Base-by-base conservation (phyloP, 2,797 vertebrate species). In the Aplochiton taeniatus region DNA sequence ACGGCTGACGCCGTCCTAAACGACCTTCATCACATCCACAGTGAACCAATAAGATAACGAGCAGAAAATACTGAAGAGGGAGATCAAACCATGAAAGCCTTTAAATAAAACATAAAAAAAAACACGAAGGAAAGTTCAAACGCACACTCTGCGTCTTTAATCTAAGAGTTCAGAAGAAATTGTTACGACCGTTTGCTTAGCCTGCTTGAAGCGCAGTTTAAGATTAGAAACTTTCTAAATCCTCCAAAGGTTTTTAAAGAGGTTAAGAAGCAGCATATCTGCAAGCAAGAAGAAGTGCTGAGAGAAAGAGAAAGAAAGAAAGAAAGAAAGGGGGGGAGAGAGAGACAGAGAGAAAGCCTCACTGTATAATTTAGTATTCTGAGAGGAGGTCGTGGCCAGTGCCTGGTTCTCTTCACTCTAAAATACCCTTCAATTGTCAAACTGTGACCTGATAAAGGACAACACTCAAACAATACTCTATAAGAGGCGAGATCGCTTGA, bases 211-310 rank as follows among this genome's bases (percentile, higher is more conserved):
- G 58, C 48, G 16, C 65, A 65, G 69, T 66, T 54, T 6, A 65
- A 62, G 64, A 63, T 4, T 1, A 41, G 44, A 66, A 50, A 48
- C 63, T 19, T 61, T 31, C 63, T 31, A 31, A 31, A 18, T 70
- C 69, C 31, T 62, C 46, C 17, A 50, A 49, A 8, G 17, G 63
- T 66, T 81, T 79, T 78, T 76, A 70, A 77, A 59, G 58, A 65
- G 60, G 66, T 31, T 31, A 31, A 74, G 57, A 70, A 69, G 66
- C 5, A 63, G 65, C 58, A 74, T 70, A 64, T 73, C 48, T 57
- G 70, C 52, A 59, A 75, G 74, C 65, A 59, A 73, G 54, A 70
- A 60, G 0, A 61, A 72, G 70, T 48, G 67, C 64, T 65, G 63
- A 78, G 65, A 48, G 9, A 14, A 9, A 14, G 46, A 14, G 46